Evolutionary conservation across 2,888 invertebrate genomes (phyloP).

Genomic region (Adelognathus sp.): DNA sequence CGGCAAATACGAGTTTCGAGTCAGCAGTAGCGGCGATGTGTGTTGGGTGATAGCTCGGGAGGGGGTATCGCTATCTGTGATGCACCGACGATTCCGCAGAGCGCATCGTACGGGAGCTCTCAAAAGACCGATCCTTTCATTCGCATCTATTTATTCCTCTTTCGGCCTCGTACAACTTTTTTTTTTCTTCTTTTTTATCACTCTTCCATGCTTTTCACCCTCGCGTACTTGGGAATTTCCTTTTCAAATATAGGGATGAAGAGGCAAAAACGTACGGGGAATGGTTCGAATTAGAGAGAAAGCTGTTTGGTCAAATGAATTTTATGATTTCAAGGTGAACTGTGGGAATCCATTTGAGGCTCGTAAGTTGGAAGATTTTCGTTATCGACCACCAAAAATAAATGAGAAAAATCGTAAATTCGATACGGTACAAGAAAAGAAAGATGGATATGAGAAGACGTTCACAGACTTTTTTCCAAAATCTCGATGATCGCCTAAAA

Average conservation of each 20-base stretch:
- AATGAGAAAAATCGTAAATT: background rate
- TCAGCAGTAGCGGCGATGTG: background rate
- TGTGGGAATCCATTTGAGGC: background rate
- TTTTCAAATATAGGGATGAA: background rate
- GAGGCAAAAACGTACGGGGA: background rate
- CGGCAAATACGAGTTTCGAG: background rate
- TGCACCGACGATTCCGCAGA: background rate
- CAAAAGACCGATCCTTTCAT: constrained; percentile 50
- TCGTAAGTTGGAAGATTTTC: background rate
- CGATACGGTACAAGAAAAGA: background rate
- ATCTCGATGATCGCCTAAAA: too few relatives aligned
- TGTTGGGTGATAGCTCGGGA: background rate
- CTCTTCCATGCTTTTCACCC: background rate
- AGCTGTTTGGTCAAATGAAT: background rate
- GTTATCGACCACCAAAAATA: background rate
- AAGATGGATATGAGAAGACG: background rate
- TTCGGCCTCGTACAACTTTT: constrained; percentile 3
- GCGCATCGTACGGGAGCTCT: background rate
- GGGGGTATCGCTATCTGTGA: background rate
- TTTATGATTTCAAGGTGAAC: background rate
- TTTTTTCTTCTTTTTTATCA: background rate
- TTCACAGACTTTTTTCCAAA: too few relatives aligned
- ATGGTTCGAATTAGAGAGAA: background rate
- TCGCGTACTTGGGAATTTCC: background rate
- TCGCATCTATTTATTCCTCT: constrained; percentile 37